phyloP scores from a whole-genome alignment of 2,888 invertebrate genomes.

The Norana najaformis region DNA sequence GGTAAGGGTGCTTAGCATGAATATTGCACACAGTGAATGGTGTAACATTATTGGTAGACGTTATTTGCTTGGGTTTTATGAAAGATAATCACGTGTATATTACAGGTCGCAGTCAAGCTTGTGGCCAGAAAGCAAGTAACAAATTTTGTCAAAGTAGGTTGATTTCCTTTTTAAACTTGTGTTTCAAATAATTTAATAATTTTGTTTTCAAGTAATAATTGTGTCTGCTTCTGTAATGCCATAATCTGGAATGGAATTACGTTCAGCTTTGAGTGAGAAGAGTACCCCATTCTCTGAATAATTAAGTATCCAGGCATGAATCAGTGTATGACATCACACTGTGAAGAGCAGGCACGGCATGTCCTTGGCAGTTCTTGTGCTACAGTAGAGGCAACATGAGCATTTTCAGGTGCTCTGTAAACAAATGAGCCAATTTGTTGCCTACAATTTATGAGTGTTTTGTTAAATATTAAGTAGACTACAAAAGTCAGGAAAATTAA shows the following conservation, averaged over 20 bases:
- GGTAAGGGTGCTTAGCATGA: too few species aligned
- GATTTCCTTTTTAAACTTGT: background rate
- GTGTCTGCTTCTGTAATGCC: background rate
- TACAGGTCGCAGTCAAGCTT: conserved; percentile 5
- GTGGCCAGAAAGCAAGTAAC: background rate
- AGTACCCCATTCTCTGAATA: background rate
- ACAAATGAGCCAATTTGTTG: background rate
- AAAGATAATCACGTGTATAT: background rate
- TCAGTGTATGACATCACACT: background rate
- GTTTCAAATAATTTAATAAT: background rate
- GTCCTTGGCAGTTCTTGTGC: background rate
- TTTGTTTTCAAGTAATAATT: background rate
- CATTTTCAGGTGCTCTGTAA: background rate
- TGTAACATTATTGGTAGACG: background rate
- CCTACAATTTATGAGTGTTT: background rate
- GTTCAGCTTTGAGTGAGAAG: background rate
- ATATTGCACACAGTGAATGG: too few species aligned
- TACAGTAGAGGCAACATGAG: background rate
- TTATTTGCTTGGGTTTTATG: background rate
- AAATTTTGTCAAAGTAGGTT: conserved; percentile 9
- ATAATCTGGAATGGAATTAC: background rate
- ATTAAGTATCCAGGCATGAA: background rate
- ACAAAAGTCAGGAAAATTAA: background rate
- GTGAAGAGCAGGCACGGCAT: background rate
- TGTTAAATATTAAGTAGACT: background rate